These are phyloP conservation scores for Notiomystis cincta DNA, from an alignment of 2,113 vertebrate genomes.

Conservation along the genomic window DNA sequence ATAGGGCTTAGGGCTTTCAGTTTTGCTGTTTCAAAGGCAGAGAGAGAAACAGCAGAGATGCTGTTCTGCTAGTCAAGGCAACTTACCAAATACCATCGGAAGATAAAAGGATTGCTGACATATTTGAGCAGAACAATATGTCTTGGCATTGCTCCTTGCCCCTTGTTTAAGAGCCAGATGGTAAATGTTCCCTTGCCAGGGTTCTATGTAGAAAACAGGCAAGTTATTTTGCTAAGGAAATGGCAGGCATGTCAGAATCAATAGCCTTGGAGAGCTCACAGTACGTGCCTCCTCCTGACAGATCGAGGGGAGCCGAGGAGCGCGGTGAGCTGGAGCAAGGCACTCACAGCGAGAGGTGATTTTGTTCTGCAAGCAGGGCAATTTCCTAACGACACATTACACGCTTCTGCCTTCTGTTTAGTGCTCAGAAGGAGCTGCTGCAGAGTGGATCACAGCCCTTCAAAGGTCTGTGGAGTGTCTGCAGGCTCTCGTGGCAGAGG, in stretches of 20 bases:
- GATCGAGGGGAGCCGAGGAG: not conserved
- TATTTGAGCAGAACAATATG: conserved; percentile 18
- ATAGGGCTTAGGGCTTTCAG: not conserved
- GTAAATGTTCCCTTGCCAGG: conserved; percentile 20
- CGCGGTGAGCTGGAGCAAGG: not conserved
- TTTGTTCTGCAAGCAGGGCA: not conserved
- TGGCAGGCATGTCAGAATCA: conserved; percentile 27
- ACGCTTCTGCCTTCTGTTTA: not conserved
- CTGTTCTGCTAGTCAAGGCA: conserved; percentile 18
- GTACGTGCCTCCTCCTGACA: not conserved
- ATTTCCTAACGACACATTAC: not conserved
- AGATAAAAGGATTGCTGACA: not conserved
- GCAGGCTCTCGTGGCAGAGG: not conserved
- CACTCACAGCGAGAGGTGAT: not conserved
- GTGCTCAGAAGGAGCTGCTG: not conserved
- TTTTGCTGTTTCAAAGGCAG: not conserved
- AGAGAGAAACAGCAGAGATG: not conserved
- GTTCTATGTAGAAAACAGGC: not conserved
- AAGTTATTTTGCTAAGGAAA: conserved; percentile 7
- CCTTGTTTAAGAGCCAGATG: conserved; percentile 32
- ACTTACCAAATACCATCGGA: not conserved
- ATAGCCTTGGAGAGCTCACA: conserved; percentile 12
- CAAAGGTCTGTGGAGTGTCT: rapidly evolving
- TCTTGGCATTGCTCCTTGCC: conserved; percentile 32
- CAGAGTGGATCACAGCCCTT: not conserved